Conservation (phyloP, 2,797 vertebrate genomes). For the Gymnoscopelus microlampas region DNA sequence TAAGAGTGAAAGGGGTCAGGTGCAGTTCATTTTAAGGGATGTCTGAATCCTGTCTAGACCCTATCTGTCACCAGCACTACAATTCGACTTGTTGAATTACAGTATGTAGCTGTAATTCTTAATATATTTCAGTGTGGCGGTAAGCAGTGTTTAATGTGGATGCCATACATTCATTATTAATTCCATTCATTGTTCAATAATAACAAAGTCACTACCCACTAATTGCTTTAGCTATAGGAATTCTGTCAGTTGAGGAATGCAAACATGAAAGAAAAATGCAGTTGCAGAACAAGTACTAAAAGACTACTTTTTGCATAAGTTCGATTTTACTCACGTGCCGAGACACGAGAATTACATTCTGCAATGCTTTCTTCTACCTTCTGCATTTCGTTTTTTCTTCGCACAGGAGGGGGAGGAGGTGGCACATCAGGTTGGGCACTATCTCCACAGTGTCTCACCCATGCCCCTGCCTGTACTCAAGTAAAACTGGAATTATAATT, state of each 20-base stretch:
- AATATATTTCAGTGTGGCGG: too few species aligned
- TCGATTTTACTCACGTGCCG: neutral
- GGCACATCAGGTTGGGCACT: too few species aligned
- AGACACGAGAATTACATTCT: too few species aligned
- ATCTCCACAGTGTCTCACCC: too few species aligned
- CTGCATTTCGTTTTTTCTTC: too few species aligned
- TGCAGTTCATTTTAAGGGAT: neutral
- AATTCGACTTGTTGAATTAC: too few species aligned
- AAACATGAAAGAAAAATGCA: conserved; percentile 10
- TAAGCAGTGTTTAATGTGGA: conserved; percentile 3
- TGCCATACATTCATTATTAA: conserved; percentile 15
- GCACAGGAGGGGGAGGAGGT: too few species aligned
- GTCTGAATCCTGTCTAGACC: neutral
- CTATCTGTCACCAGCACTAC: neutral
- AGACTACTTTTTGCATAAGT: neutral
- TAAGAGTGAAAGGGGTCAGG: conserved; percentile 51
- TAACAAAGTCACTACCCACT: neutral
- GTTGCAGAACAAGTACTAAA: too few species aligned
- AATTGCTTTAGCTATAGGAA: conserved; percentile 18
- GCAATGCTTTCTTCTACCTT: too few species aligned
- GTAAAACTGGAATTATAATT: too few species aligned
- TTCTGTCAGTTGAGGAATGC: conserved; percentile 24
- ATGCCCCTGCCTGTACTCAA: too few species aligned
- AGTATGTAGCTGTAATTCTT: too few species aligned
- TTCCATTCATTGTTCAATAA: conserved; percentile 19